Percentiles rank a stretch among this genome's conserved stretches.
Evolutionary conservation across 2,113 vertebrate genomes (phyloP).

Genomic region (Elanoides forficatus): DNA sequence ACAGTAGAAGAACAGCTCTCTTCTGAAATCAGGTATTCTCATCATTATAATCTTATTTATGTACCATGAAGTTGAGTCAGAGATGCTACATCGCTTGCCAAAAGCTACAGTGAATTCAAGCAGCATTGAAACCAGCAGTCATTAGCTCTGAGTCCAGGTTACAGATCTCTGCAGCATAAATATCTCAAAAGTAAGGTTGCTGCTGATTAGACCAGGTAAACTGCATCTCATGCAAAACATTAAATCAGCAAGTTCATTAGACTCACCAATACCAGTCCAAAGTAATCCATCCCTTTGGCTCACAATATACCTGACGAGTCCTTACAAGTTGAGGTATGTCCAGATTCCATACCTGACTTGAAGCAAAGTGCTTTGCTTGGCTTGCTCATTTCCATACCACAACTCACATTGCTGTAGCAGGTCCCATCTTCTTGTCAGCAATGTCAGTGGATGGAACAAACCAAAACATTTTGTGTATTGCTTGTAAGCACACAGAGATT

Average conservation of each 20-base stretch:
- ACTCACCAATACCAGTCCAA: neutral
- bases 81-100: neutral
- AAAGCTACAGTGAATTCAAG: neutral
- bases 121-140: neutral
- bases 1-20: neutral
- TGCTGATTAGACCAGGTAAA: neutral
- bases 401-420: neutral
- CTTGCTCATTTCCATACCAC: neutral
- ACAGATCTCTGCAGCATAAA: neutral
- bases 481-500: neutral
- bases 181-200: neutral
- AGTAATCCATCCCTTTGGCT: neutral
- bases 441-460: neutral
- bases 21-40: neutral
- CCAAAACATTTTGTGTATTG: neutral
- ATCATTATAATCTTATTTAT: neutral
- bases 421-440: neutral
- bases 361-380: neutral
- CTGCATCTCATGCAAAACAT: neutral
- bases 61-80: neutral
- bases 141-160: neutral
- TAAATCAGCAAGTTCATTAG: neutral
- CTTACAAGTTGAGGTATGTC: neutral
- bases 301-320: neutral
- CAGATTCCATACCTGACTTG: neutral